Percentiles rank a stretch among this genome's conserved stretches.
Conservation (phyloP, 2,888 invertebrate species). For the Metopia argyrocephala region DNA sequence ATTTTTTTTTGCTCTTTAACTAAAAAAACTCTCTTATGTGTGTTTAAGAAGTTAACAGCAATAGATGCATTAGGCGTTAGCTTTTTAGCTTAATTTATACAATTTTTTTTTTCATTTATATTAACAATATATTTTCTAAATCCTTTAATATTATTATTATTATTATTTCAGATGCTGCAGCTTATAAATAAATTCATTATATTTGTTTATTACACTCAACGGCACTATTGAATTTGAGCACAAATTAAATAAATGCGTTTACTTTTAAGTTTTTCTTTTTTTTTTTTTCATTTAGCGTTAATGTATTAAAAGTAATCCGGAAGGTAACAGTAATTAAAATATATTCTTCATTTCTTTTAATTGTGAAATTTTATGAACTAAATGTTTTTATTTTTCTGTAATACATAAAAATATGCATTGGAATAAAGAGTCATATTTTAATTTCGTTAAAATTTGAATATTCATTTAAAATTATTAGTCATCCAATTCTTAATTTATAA, state of each 20-base stretch:
- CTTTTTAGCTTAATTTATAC: too few relatives aligned
- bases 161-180: background rate
- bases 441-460: background rate
- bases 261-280: slow-evolving; percentile 5
- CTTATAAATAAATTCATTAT: background rate
- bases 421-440: slow-evolving; percentile 52
- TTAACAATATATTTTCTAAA: too few relatives aligned
- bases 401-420: slow-evolving; percentile 28
- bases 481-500: background rate
- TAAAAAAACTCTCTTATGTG: too few relatives aligned
- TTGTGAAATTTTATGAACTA: slow-evolving; percentile 33
- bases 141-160: background rate
- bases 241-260: slow-evolving; percentile 22
- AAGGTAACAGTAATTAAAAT: background rate
- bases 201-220: background rate
- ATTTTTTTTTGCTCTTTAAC: too few relatives aligned
- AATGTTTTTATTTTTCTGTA: slow-evolving; percentile 18
- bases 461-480: background rate
- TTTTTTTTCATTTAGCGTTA: slow-evolving; percentile 31
- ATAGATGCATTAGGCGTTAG: too few relatives aligned
- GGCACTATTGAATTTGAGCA: background rate
- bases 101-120: too few relatives aligned
- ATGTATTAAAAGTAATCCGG: too few relatives aligned
- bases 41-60: too few relatives aligned
- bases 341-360: slow-evolving; percentile 11